These are phyloP conservation scores for Calycopis cecrops DNA, from an alignment of 1,140 invertebrate genomes.

Conservation along the genomic window DNA sequence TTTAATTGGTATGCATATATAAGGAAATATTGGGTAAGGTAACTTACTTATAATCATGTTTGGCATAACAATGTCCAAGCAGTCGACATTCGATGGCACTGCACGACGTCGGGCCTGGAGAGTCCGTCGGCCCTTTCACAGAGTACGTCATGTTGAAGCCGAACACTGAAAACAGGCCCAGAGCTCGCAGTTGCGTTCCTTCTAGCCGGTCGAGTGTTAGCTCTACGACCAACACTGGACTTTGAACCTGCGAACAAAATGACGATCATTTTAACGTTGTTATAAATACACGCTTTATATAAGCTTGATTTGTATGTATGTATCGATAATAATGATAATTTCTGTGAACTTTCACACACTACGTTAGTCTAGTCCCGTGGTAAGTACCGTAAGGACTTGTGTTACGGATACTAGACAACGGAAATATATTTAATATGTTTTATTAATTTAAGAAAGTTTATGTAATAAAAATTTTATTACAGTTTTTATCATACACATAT, in stretches of 20 bases:
- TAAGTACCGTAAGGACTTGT: neutral
- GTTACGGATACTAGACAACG: neutral
- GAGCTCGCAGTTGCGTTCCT: slow-evolving; percentile 88
- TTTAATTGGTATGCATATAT: too few species aligned
- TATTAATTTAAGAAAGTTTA: too few species aligned
- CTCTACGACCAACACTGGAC: slow-evolving; percentile 86
- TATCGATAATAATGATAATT: too few species aligned
- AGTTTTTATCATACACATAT: too few species aligned
- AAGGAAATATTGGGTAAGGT: too few species aligned
- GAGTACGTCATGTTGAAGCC: slow-evolving; percentile 96
- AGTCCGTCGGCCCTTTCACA: slow-evolving; percentile 71
- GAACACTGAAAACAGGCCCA: slow-evolving; percentile 88
- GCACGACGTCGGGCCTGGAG: slow-evolving; percentile 78
- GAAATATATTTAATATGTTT: too few species aligned
- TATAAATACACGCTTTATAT: too few species aligned
- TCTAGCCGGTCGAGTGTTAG: slow-evolving; percentile 83
- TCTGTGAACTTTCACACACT: too few species aligned
- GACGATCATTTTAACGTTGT: neutral
- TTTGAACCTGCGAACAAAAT: slow-evolving; percentile 78
- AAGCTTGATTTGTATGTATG: too few species aligned
- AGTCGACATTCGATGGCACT: slow-evolving; percentile 87
- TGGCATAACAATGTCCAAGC: slow-evolving; percentile 88
- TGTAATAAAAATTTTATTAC: too few species aligned
- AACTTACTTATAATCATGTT: slow-evolving; percentile 81
- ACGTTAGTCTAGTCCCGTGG: too few species aligned